phyloP scores from a whole-genome alignment of 2,113 vertebrate genomes.

The Megaceryle maxima region DNA sequence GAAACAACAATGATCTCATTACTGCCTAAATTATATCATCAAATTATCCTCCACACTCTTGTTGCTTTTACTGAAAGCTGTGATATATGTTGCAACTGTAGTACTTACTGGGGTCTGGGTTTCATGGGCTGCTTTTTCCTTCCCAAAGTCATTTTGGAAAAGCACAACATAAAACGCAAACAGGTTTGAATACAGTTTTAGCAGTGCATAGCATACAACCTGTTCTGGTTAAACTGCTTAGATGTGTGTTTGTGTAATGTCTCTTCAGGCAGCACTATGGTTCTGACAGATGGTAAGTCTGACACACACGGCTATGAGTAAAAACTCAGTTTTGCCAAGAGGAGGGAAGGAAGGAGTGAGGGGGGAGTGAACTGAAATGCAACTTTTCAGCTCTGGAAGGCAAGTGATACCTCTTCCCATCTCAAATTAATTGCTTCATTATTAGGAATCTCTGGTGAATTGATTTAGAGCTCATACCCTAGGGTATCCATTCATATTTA shows the following conservation, averaged over 20 bases:
- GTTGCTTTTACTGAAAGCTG: background rate
- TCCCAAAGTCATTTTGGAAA: background rate
- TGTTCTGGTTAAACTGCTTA: background rate
- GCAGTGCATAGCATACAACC: background rate
- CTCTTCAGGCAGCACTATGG: background rate
- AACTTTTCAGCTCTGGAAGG: conserved; percentile 1
- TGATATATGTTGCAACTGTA: background rate
- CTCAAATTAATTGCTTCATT: conserved; percentile 30
- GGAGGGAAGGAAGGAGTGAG: background rate
- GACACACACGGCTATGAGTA: background rate
- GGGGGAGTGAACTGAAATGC: background rate
- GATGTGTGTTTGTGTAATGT: background rate
- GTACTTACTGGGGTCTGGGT: background rate
- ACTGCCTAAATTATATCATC: background rate
- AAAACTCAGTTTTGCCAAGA: background rate
- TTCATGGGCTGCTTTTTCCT: background rate
- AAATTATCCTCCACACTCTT: background rate
- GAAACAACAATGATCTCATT: background rate
- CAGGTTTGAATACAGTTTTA: background rate
- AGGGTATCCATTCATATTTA: background rate
- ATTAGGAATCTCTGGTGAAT: conserved; percentile 23
- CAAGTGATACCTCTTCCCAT: background rate
- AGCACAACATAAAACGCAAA: background rate
- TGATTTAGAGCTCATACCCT: background rate
- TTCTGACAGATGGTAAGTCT: conserved; percentile 11